These are phyloP conservation scores for Tinamus major DNA, from an alignment of 2,797 vertebrate genomes.

Conservation along the genomic window DNA sequence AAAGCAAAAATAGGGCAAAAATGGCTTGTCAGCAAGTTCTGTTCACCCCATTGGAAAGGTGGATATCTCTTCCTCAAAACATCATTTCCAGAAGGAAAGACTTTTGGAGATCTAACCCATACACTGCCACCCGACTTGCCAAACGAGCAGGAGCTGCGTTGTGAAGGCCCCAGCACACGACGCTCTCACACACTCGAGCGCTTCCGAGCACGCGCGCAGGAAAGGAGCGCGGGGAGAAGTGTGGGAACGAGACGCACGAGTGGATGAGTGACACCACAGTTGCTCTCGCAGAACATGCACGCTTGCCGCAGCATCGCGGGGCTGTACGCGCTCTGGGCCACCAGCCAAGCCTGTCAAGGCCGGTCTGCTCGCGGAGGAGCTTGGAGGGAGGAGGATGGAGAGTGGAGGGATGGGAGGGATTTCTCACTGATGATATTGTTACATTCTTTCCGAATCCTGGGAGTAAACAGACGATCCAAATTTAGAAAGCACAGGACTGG, in stretches of 20 bases:
- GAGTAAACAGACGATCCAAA: slow-evolving; percentile 76
- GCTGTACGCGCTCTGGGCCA: neutral
- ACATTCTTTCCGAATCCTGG: slow-evolving; percentile 78
- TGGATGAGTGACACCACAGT: neutral
- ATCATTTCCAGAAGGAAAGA: neutral
- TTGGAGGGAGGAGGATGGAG: neutral
- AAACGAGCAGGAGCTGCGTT: neutral
- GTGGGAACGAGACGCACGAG: neutral
- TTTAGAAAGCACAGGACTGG: slow-evolving; percentile 77
- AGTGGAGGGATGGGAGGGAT: slow-evolving; percentile 47
- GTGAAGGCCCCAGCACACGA: neutral
- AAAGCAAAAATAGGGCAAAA: neutral
- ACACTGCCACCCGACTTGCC: neutral
- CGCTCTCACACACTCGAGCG: neutral
- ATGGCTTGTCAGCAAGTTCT: neutral
- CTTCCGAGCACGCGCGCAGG: neutral
- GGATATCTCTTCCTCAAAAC: neutral
- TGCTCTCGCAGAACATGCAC: neutral
- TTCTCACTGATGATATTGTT: slow-evolving; percentile 66
- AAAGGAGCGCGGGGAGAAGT: neutral
- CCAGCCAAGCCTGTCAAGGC: neutral
- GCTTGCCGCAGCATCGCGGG: fast-evolving
- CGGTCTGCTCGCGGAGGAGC: neutral
- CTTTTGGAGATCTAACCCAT: neutral
- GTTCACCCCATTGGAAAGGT: neutral